A percentile compares a stretch with the other conserved stretches of the same genome.
Conservation (phyloP, 2,888 invertebrate genomes). For the Drosophila lutescens region DNA sequence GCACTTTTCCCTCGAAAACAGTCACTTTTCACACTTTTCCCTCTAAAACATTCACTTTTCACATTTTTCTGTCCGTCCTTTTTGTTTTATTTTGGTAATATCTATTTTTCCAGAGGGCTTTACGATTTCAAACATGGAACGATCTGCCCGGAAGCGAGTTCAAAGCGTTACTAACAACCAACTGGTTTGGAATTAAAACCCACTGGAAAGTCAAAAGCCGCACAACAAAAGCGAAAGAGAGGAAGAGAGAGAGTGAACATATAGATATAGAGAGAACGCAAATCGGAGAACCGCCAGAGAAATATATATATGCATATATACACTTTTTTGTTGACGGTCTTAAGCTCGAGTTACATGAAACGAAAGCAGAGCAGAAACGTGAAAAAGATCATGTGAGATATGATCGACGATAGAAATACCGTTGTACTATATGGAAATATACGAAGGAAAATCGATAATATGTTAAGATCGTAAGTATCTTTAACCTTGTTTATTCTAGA, state of each 20-base stretch:
- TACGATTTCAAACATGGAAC: constrained; percentile 11
- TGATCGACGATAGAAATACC: constrained; percentile 5
- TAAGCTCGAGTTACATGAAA: constrained; percentile 48
- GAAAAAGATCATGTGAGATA: constrained; percentile 8
- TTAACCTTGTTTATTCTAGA: too few species aligned
- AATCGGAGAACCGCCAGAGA: constrained; percentile 7
- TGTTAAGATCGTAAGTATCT: too few species aligned
- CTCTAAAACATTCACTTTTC: constrained; percentile 61
- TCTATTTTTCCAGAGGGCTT: neutral
- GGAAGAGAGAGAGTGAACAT: constrained; percentile 23
- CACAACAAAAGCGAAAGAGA: constrained; percentile 14
- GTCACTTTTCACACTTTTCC: constrained; percentile 59
- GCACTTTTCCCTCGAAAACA: constrained; percentile 38
- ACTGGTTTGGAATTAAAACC: constrained; percentile 61
- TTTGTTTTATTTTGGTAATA: neutral
- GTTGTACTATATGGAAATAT: too few species aligned
- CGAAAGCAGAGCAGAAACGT: constrained; percentile 36
- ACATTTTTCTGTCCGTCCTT: constrained; percentile 14
- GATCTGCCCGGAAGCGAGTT: constrained; percentile 66
- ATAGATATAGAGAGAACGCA: constrained; percentile 17
- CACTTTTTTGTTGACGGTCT: constrained; percentile 44
- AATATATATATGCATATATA: constrained; percentile 4
- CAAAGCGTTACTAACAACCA: constrained; percentile 73
- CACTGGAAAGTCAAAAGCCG: constrained; percentile 52
- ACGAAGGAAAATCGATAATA: too few species aligned